Evolutionary conservation across 2,888 invertebrate species (phyloP), one percentile per base, ranked within the genome.

Genomic region (Drosophila macrospina): DNA sequence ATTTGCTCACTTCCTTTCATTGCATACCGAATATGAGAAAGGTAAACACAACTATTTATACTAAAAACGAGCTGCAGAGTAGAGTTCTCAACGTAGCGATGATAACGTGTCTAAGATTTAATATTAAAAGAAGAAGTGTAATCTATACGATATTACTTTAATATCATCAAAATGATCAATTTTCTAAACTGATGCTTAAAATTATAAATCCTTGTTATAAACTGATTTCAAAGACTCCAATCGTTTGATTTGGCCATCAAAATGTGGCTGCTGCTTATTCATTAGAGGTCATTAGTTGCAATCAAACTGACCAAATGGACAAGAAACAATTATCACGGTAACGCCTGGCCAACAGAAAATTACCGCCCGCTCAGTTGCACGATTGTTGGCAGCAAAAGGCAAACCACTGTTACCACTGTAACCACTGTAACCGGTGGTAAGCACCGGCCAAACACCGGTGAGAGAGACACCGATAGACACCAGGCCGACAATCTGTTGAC

Each of bases 291-390:
- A 85, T 85, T 85, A 85, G 88, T 71, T 83, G 88, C 86, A 88
- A 89, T 89, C 89, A 85, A 86, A 77, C 63, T 65, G 69, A 65
- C 63, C 74, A 86, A 89, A 89, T 88, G 86, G 77, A 82, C 89
- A 88, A 88, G 89, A 87, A 89, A 89, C 89, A 85, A 85, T 85
- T 85, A 85, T 88, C 83, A 85, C 86, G 80, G 86, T 62, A 69
- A 89, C 89, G 88, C 84, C 84, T 60, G 50, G 50, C 73, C 36
- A 44, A 52, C 15, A n/a, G 52, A 52, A 57, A 71, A 41, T 42
- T 44, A 37, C 56, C 48, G 68, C 79, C 69, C 60, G 75, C 63
- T 74, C 73, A 63, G 48, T 42, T 57, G 54, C 78, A 66, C 74
- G 77, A 59, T 57, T 72, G 41, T 62, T 39, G 62, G n/a, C 48